phyloP scores from a whole-genome alignment of 2,888 invertebrate genomes.

The Marronus borbonicus region DNA sequence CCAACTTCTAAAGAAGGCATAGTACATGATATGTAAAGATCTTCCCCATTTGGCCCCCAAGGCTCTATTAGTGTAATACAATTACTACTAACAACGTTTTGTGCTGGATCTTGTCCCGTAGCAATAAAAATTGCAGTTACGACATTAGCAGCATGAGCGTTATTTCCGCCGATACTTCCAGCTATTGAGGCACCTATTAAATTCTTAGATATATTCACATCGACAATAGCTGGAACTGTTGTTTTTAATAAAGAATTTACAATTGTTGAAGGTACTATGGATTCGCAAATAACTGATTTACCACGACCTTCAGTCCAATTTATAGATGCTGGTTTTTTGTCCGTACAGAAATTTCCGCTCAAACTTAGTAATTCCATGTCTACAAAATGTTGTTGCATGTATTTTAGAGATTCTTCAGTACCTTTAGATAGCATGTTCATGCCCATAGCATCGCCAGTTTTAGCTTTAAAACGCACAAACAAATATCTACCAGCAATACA shows the following conservation, averaged over 20 bases:
- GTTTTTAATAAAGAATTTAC: conserved; percentile 89
- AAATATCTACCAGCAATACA: conserved; percentile 91
- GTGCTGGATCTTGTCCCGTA: conserved; percentile 99
- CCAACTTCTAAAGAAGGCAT: conserved; percentile 99
- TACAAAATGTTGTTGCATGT: conserved; percentile 82
- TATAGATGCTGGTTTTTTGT: conserved; percentile 97
- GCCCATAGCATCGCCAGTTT: conserved; percentile 99
- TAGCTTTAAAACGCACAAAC: conserved; percentile 93
- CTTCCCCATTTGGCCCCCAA: conserved; percentile 82
- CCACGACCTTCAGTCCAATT: conserved; percentile 99
- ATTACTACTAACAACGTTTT: conserved; percentile 95
- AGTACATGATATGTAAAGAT: conserved; percentile 94
- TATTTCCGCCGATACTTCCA: conserved; percentile 94
- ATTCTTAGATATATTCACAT: conserved; percentile 94
- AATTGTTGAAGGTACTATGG: conserved; percentile 83
- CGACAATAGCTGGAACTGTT: conserved; percentile 86
- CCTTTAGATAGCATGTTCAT: conserved; percentile 99
- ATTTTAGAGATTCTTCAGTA: conserved; percentile 88
- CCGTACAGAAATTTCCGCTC: conserved; percentile 98
- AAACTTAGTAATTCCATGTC: conserved; percentile 95
- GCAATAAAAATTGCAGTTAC: conserved; percentile 99
- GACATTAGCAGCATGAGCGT: conserved; percentile 98
- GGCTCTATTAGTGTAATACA: conserved; percentile 97
- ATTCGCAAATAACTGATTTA: conserved; percentile 96
- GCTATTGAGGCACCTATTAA: conserved; percentile 96